Evolutionary conservation across 2,113 vertebrate genomes (phyloP).

Genomic region (Nematolebias whitei): DNA sequence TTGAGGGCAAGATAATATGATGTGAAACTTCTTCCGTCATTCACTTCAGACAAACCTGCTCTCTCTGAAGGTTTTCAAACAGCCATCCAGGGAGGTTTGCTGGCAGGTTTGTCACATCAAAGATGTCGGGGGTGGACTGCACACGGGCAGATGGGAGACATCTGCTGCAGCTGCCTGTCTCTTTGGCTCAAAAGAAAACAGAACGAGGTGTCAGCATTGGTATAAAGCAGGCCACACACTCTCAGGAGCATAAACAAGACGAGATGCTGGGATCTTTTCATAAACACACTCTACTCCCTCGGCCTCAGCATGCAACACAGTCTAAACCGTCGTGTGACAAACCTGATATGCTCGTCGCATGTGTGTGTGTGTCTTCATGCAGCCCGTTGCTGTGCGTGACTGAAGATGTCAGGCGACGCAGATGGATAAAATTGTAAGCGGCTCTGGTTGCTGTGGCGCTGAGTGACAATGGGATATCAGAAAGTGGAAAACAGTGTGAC

Average conservation of each 20-base stretch:
- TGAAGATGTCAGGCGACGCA: conserved; percentile 20
- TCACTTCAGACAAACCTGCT: conserved; percentile 8
- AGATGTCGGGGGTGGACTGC: conserved; percentile 20
- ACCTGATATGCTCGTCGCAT: conserved; percentile 34
- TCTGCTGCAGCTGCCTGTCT: conserved; percentile 43
- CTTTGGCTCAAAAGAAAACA: conserved; percentile 40
- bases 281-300: conserved; percentile 38
- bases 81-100: conserved; percentile 23
- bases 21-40: neutral
- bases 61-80: conserved; percentile 8
- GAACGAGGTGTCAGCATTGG: conserved; percentile 50
- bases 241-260: conserved; percentile 16
- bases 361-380: conserved; percentile 11
- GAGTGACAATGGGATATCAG: conserved; percentile 30
- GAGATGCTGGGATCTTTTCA: conserved; percentile 12
- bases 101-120: conserved; percentile 46
- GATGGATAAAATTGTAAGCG: conserved; percentile 33
- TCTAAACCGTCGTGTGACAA: conserved; percentile 36
- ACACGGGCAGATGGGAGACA: conserved; percentile 56
- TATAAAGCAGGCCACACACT: conserved; percentile 47
- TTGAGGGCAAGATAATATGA: conserved; percentile 1
- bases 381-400: conserved; percentile 24
- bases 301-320: conserved; percentile 15
- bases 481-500: conserved; percentile 22
- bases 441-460: conserved; percentile 3